These are phyloP conservation scores for Melanocharis versteri DNA, from an alignment of 2,113 vertebrate genomes.

Conservation along the genomic window DNA sequence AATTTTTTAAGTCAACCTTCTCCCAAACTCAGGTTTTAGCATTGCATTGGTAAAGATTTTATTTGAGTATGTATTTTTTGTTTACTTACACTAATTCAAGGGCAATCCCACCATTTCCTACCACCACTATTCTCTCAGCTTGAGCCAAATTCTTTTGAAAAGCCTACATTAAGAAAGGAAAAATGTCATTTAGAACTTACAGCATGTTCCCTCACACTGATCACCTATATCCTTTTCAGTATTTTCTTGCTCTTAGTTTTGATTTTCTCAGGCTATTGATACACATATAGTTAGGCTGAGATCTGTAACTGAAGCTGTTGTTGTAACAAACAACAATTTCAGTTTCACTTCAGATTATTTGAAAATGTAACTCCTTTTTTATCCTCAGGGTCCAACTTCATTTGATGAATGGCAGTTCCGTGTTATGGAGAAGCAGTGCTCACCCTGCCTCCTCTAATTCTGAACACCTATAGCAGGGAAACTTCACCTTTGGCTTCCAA, in stretches of 20 bases:
- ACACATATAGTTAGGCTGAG: background rate
- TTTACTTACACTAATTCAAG: conserved; percentile 92
- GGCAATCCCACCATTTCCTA: conserved; percentile 96
- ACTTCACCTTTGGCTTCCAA: background rate
- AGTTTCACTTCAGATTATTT: background rate
- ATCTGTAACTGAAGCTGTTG: background rate
- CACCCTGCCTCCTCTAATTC: background rate
- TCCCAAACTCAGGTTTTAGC: background rate
- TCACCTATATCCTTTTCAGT: background rate
- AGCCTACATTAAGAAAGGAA: conserved; percentile 74
- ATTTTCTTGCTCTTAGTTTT: background rate
- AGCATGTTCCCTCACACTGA: background rate
- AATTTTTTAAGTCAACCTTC: background rate
- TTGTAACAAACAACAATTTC: background rate
- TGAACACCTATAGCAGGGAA: background rate
- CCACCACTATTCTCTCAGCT: conserved; percentile 86
- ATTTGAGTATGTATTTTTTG: background rate
- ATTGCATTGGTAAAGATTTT: background rate
- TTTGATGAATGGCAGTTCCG: background rate
- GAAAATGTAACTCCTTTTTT: background rate
- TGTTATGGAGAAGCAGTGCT: background rate
- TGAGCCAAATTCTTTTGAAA: conserved; percentile 86
- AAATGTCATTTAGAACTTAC: background rate
- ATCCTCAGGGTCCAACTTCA: background rate
- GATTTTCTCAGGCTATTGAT: background rate